These are phyloP conservation scores for Tiliacea aurago DNA, from an alignment of 2,888 invertebrate species.

Conservation along the genomic window DNA sequence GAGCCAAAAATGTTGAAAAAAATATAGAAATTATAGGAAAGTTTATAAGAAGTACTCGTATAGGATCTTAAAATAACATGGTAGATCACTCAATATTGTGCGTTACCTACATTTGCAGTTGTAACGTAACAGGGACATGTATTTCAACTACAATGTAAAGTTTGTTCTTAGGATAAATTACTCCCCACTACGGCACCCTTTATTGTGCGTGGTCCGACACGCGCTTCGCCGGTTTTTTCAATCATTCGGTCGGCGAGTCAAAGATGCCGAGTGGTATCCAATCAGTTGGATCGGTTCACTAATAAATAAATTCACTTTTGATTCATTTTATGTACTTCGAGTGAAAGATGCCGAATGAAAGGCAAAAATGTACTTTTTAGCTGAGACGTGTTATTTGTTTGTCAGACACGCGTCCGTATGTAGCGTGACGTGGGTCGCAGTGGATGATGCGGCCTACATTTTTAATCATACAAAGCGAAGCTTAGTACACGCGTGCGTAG, in stretches of 20 bases:
- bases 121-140: too few species aligned
- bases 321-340: neutral
- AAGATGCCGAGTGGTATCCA: neutral
- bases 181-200: too few species aligned
- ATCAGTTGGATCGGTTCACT: neutral
- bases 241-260: neutral
- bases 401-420: neutral
- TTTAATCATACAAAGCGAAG: neutral
- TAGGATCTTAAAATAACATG: too few species aligned
- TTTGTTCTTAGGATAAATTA: too few species aligned
- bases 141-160: too few species aligned
- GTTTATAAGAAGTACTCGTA: too few species aligned
- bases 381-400: neutral
- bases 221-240: neutral
- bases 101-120: too few species aligned
- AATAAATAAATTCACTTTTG: neutral
- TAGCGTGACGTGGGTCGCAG: neutral
- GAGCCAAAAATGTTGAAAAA: too few species aligned
- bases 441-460: neutral
- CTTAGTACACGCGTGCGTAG: neutral
- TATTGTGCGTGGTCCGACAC: too few species aligned
- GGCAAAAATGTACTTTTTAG: neutral
- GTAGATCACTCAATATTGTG: too few species aligned
- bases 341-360: neutral
- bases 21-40: too few species aligned